A percentile compares a stretch with the other conserved stretches of the same genome.
Conservation (phyloP, 2,113 vertebrate species). For the Jaculus jaculus region DNA sequence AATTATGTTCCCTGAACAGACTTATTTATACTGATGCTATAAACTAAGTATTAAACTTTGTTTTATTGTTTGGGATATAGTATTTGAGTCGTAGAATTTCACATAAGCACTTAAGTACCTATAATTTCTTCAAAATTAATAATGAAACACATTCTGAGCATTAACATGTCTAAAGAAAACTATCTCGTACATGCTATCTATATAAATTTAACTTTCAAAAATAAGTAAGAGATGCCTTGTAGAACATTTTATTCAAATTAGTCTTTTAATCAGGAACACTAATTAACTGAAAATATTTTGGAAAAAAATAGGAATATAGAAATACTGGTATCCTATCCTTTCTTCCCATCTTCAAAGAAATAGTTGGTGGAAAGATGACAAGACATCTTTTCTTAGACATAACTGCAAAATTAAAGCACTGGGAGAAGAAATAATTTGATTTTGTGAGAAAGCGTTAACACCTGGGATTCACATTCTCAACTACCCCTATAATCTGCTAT, state of each 20-base stretch:
- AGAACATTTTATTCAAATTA: conserved; percentile 28
- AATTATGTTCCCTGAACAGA: background rate
- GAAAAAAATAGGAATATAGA: background rate
- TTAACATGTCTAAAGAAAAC: background rate
- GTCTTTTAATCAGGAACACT: background rate
- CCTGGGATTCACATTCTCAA: background rate
- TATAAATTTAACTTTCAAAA: background rate
- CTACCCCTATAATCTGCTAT: background rate
- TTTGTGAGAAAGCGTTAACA: conserved; percentile 15
- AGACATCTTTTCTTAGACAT: conserved; percentile 16
- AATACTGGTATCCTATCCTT: conserved; percentile 3
- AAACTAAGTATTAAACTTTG: background rate
- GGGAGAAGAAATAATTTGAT: conserved; percentile 40
- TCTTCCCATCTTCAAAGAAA: background rate
- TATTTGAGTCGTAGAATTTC: background rate
- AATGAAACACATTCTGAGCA: background rate
- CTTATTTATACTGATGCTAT: background rate
- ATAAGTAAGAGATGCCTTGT: background rate
- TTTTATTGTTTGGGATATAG: too few relatives aligned
- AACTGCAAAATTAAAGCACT: conserved; percentile 41
- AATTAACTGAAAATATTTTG: conserved; percentile 27
- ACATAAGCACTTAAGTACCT: background rate
- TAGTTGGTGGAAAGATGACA: background rate
- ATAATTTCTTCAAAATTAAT: background rate
- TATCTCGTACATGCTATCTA: background rate